phyloP scores from a whole-genome alignment of 64 coral and sea anemone genomes.

The Orbicella faveolata region DNA sequence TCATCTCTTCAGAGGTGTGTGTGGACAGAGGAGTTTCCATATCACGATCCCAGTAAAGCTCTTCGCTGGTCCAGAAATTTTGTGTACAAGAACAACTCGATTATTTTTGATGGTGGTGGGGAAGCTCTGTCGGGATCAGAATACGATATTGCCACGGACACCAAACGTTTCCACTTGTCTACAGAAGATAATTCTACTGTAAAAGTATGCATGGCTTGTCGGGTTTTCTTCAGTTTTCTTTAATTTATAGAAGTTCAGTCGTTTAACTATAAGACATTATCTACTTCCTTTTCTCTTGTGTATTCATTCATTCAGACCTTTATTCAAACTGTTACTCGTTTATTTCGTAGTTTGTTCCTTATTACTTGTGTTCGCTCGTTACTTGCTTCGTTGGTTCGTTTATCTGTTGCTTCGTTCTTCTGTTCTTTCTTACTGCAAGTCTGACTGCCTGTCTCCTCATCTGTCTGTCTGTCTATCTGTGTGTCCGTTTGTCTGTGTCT shows the following conservation, averaged over 20 bases:
- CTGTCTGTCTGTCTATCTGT: neutral
- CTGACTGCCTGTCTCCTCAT: too few relatives aligned
- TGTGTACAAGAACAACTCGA: conserved; percentile 58
- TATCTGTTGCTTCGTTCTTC: too few relatives aligned
- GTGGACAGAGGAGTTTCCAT: conserved; percentile 68
- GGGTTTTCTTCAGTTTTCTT: too few relatives aligned
- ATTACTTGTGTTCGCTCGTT: too few relatives aligned
- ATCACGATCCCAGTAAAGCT: conserved; percentile 48
- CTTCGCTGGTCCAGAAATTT: conserved; percentile 77
- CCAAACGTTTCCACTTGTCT: neutral
- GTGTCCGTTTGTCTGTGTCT: neutral
- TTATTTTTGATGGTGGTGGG: conserved; percentile 7
- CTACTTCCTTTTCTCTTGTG: too few relatives aligned
- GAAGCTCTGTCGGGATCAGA: conserved; percentile 31
- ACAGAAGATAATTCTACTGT: neutral
- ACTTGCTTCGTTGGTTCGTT: neutral
- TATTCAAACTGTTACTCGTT: too few relatives aligned
- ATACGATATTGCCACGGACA: conserved; percentile 91
- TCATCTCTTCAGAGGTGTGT: conserved; percentile 67
- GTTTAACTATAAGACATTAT: too few relatives aligned
- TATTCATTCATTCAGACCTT: too few relatives aligned
- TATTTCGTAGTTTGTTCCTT: too few relatives aligned
- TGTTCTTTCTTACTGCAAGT: too few relatives aligned
- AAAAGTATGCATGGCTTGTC: neutral
- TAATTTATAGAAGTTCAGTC: too few relatives aligned